phyloP scores from a whole-genome alignment of 1,140 invertebrate genomes.

The Leucophenga varia region DNA sequence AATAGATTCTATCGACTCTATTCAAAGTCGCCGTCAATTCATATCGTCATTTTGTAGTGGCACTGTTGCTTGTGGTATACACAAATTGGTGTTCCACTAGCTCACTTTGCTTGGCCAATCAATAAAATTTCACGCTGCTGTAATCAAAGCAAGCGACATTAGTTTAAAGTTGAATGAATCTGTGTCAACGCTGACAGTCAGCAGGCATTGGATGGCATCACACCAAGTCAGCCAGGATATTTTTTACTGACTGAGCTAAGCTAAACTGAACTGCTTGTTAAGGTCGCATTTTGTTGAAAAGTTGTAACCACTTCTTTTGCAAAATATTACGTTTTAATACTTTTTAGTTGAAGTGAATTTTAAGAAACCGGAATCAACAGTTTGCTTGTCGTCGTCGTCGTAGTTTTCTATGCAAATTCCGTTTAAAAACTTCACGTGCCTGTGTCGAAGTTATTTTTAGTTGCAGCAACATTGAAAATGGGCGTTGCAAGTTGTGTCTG shows the following conservation, averaged over 20 bases:
- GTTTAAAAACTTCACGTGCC: constrained; percentile 34
- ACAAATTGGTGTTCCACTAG: too few species aligned
- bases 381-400: constrained; percentile 30
- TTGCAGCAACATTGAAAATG: not conserved
- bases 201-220: constrained; percentile 4
- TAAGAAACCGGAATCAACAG: too few species aligned
- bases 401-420: constrained; percentile 10
- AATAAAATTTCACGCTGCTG: constrained; percentile 54
- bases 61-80: too few species aligned
- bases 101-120: constrained; percentile 46
- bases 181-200: constrained; percentile 21
- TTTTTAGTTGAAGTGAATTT: too few species aligned
- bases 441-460: constrained; percentile 21
- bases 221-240: constrained; percentile 14
- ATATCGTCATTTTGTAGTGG: too few species aligned
- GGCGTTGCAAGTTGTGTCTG: constrained; percentile 17
- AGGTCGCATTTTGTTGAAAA: constrained; percentile 27
- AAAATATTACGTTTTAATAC: too few species aligned
- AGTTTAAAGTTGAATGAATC: constrained; percentile 53
- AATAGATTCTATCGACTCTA: too few species aligned
- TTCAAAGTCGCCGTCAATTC: constrained; percentile 19
- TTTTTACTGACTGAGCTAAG: constrained; percentile 29
- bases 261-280: constrained; percentile 34
- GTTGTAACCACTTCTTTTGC: too few species aligned
- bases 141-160: constrained; percentile 55